phyloP scores from a whole-genome alignment of 2,888 invertebrate species.

The Dicycla oo region DNA sequence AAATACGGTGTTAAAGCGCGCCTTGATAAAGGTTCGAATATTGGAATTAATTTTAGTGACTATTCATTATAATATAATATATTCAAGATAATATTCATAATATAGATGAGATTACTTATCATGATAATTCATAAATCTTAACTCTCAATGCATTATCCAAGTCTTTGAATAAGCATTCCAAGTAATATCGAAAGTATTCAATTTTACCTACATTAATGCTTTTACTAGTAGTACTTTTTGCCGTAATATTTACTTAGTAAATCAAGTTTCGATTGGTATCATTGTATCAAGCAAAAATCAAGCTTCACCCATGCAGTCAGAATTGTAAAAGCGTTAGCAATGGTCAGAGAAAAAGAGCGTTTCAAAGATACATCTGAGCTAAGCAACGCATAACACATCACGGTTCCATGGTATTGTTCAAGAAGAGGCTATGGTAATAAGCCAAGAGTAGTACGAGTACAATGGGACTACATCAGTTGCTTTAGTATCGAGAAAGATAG shows the following conservation, averaged over 20 bases:
- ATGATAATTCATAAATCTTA: conserved; percentile 26
- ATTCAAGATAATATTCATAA: conserved; percentile 14
- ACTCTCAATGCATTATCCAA: conserved; percentile 27
- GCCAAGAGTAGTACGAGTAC: conserved; percentile 71
- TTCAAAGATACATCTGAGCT: conserved; percentile 33
- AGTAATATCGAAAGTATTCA: conserved; percentile 28
- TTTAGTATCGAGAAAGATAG: conserved; percentile 75
- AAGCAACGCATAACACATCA: conserved; percentile 46
- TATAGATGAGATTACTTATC: conserved; percentile 26
- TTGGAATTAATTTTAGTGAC: conserved; percentile 6
- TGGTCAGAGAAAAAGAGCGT: not conserved
- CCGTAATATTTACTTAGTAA: conserved; percentile 34
- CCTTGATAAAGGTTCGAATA: not conserved
- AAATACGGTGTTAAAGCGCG: not conserved
- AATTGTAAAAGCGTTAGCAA: conserved; percentile 29
- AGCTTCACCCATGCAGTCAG: not conserved
- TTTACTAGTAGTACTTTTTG: conserved; percentile 29
- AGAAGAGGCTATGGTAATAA: conserved; percentile 75
- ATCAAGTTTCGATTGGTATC: conserved; percentile 30
- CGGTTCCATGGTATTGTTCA: conserved; percentile 61
- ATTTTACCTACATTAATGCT: conserved; percentile 33
- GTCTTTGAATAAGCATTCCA: conserved; percentile 37
- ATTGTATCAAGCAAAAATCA: not conserved
- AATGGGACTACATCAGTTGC: conserved; percentile 80
- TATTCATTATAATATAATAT: too few species aligned